phyloP scores from a whole-genome alignment of 2,113 vertebrate species.

The Gobio gobio region DNA sequence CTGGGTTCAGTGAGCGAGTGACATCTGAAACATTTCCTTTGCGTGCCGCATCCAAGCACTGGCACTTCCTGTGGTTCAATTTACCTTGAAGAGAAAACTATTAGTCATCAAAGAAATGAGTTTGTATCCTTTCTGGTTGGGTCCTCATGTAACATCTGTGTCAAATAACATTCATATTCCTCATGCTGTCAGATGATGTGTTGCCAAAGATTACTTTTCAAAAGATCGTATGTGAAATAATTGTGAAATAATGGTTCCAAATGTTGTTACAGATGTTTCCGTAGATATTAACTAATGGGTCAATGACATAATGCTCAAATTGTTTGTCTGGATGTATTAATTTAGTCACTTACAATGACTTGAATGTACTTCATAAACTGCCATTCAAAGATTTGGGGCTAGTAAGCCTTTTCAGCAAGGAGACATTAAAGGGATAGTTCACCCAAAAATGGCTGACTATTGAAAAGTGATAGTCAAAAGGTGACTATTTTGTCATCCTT shows the following conservation, averaged over 20 bases:
- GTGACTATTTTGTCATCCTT: too few species aligned
- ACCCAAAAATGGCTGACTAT: too few species aligned
- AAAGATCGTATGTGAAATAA: not conserved
- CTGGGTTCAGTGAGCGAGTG: constrained; percentile 37
- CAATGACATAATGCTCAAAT: not conserved
- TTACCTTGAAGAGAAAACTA: constrained; percentile 40
- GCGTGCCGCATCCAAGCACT: constrained; percentile 29
- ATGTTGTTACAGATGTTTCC: not conserved
- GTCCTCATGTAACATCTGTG: constrained; percentile 28
- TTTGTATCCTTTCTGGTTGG: constrained; percentile 1
- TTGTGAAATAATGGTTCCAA: not conserved
- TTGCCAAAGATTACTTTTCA: constrained; percentile 13
- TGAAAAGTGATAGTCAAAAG: too few species aligned
- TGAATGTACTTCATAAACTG: not conserved
- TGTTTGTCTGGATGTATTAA: not conserved
- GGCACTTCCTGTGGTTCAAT: constrained; percentile 26
- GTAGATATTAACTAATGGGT: not conserved
- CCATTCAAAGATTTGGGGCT: not conserved
- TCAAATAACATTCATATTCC: constrained; percentile 26
- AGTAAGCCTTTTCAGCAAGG: not conserved
- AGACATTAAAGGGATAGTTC: not conserved
- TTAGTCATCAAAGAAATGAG: constrained; percentile 31
- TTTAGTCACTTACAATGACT: not conserved
- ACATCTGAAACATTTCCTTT: constrained; percentile 46
- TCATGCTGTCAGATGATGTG: not conserved